Conservation (phyloP, 2,113 vertebrate species). For the Copsychus sechellarum region DNA sequence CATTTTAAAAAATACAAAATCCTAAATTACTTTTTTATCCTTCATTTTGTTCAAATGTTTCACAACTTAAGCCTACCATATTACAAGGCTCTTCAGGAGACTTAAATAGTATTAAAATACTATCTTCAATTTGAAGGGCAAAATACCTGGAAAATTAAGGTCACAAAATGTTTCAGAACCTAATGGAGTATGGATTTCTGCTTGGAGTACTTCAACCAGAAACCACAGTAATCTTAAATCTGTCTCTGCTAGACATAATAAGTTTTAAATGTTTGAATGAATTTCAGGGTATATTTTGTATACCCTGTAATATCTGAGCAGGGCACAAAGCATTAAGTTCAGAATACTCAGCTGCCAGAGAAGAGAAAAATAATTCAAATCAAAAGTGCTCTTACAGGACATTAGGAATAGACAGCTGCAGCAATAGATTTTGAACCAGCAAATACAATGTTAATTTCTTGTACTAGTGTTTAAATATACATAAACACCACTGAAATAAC, state of each 20-base stretch:
- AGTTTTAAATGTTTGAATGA: conserved; percentile 69
- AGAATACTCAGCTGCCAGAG: neutral
- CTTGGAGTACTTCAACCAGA: conserved; percentile 70
- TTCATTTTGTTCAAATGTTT: conserved; percentile 66
- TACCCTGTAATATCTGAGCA: conserved; percentile 53
- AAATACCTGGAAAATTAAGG: conserved; percentile 80
- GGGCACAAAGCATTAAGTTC: conserved; percentile 21
- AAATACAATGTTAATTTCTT: neutral
- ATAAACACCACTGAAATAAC: neutral
- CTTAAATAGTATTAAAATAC: conserved; percentile 73
- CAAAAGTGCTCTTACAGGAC: neutral
- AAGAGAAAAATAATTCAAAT: conserved; percentile 29
- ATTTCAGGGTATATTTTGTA: conserved; percentile 59
- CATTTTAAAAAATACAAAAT: conserved; percentile 2
- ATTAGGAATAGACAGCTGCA: conserved; percentile 26
- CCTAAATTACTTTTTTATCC: conserved; percentile 58
- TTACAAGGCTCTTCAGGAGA: conserved; percentile 57
- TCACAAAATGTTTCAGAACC: conserved; percentile 67
- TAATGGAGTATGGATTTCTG: conserved; percentile 77
- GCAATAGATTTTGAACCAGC: neutral
- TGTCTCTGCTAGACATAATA: conserved; percentile 63
- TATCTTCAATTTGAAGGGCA: conserved; percentile 73
- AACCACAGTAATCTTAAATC: conserved; percentile 71
- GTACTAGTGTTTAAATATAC: neutral
- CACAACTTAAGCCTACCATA: conserved; percentile 56